Percentiles rank a stretch among this genome's conserved stretches.
Evolutionary conservation across 2,888 invertebrate genomes (phyloP).

Genomic region (Serripes groenlandicus): DNA sequence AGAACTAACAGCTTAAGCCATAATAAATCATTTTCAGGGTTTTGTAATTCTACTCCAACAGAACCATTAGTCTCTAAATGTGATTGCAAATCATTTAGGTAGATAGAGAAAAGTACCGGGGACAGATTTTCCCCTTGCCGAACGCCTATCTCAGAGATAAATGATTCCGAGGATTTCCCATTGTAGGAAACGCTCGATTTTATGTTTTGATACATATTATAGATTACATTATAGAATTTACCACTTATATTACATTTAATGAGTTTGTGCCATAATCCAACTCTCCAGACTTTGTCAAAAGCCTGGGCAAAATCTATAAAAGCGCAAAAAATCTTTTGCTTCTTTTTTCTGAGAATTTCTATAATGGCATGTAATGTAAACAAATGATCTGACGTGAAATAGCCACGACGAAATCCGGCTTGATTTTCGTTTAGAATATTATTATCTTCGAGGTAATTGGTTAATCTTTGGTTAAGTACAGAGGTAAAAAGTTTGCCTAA

Average conservation of each 20-base stretch:
- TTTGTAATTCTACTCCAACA: slow-evolving; percentile 17
- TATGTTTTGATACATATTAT: slow-evolving; percentile 9
- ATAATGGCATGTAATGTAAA: slow-evolving; percentile 17
- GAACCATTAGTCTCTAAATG: slow-evolving; percentile 2
- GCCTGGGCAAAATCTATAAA: slow-evolving; percentile 6
- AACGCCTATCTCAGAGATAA: slow-evolving; percentile 1
- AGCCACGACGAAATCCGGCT: slow-evolving; percentile 51
- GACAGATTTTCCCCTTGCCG: slow-evolving; percentile 29
- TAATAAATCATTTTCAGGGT: neutral
- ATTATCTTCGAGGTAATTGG: slow-evolving; percentile 29
- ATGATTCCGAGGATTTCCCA: neutral
- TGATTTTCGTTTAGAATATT: slow-evolving; percentile 48
- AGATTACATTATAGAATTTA: neutral
- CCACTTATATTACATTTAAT: neutral
- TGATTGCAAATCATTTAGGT: slow-evolving; percentile 20
- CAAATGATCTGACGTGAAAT: slow-evolving; percentile 20
- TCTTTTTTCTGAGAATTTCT: neutral
- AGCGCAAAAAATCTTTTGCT: neutral
- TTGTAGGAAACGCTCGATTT: slow-evolving; percentile 10
- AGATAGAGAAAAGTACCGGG: slow-evolving; percentile 12
- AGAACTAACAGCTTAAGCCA: slow-evolving; percentile 39
- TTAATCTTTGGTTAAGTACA: slow-evolving; percentile 41
- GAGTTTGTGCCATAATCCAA: slow-evolving; percentile 28
- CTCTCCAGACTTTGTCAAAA: slow-evolving; percentile 24
- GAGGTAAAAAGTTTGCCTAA: slow-evolving; percentile 52